Base-by-base conservation (phyloP, 2,888 invertebrate species). In the Megalurothrips usitatus region DNA sequence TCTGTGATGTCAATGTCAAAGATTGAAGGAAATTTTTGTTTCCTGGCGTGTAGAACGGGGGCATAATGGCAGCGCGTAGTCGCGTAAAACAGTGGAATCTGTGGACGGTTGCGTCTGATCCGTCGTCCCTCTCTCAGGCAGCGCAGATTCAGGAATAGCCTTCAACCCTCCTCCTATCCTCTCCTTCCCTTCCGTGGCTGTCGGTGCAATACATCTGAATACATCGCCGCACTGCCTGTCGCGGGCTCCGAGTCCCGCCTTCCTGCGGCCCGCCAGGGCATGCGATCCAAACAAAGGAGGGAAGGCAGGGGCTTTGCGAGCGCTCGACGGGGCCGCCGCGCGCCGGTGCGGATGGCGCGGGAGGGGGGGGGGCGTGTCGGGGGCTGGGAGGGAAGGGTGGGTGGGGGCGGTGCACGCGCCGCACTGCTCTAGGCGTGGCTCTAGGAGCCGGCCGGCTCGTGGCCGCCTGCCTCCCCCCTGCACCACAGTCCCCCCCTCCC, bases 371-470 rank as follows among this genome's bases (percentile, higher is more conserved):
- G 23, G 23, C 9, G 63, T 17, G n/a, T 2, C 63, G 9, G 63
- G 68, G 26, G 23, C 19, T 17, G 0, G 58, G 58, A 52, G 52
- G 52, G 52, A 12, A 12, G 58, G 58, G 58, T 58, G 11, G 58
- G 58, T 26, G 68, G 68, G 68, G 68, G 68, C 68, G 23, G 68
- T 26, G 12, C 68, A 75, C 68, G 68, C 68, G 68, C 68, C 68
- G 68, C 12, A 12, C 68, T 26, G 3, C 34, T 43, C 34, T 43
- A 2, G n/a, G n/a, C n/a, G n/a, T 6, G 3, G 34, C 58, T 58
- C 58, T 58, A 58, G 58, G 58, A 58, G 58, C 58, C 58, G 58
- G 58, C 58, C 58, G 58, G 58, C 58, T 58, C 58, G 19, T 58
- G 58, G 14, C 58, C 14, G 58, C 58, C 58, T 19, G 58, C 58